Conservation (phyloP, 2,113 vertebrate species). For the Paedocypris sp. region DNA sequence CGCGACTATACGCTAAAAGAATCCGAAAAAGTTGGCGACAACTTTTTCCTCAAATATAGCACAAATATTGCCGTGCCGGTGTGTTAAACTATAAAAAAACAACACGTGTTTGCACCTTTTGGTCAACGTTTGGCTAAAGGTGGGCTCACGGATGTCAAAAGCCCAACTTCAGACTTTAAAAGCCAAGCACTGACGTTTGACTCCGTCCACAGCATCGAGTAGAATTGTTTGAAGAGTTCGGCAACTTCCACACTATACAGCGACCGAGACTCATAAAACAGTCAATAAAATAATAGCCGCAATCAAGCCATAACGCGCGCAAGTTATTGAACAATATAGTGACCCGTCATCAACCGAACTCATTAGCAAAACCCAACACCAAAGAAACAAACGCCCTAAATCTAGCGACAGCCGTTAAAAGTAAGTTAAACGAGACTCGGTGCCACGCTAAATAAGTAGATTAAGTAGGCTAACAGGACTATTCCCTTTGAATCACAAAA, state of each 20-base stretch:
- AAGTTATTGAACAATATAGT: neutral
- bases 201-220: neutral
- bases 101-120: neutral
- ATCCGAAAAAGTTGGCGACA: no score
- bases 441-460: no score
- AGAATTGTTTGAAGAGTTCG: slow-evolving; percentile 2
- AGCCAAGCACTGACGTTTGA: neutral
- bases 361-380: neutral
- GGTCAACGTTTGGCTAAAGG: no score
- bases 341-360: neutral
- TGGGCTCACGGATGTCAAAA: neutral
- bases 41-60: no score
- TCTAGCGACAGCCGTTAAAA: neutral
- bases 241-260: neutral
- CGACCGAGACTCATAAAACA: neutral
- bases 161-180: neutral
- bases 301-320: neutral
- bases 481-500: slow-evolving; percentile 4
- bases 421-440: neutral
- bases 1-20: no score
- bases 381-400: neutral
- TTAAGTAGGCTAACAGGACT: slow-evolving; percentile 1
- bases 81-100: no score
- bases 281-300: neutral
- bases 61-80: no score